Evolutionary conservation across 2,888 invertebrate species (phyloP), one percentile per base, ranked within the genome.

Genomic region (Drosophila monieri): DNA sequence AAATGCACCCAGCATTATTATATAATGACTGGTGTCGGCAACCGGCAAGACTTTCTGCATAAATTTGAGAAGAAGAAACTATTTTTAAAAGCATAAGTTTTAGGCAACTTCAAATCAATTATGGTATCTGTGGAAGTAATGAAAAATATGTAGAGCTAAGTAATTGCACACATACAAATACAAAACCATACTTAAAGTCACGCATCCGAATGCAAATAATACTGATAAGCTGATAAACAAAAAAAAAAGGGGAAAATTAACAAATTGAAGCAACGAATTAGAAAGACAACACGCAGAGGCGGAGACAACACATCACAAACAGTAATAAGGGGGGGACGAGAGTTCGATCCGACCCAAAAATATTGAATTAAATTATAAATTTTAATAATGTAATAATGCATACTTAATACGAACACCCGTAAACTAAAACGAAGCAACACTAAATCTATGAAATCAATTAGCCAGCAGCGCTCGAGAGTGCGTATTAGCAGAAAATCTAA

Each of bases 21-120:
- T 84, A 85, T 81, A 86, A 79, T 81, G 85, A 23, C 73, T 61
- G 35, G 57, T 49, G 52, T 32, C 66, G 72, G 52, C 61, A 37
- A 72, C 65, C 68, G 79, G 73, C 77, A 78, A 77, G 83, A 85
- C 85, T 81, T 85, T 80, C 71, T 64, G 76, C 73, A 65, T 53
- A 43, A 49, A 62, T 65, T 57, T 46, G 46, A 61, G 60, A 56
- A 55, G 30, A 39, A 64, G 30, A 39, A 65, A 49, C 76, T 76
- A 66, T 81, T 81, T 77, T 76, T 76, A 72, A 65, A 74, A 71
- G 55, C 56, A 37, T 64, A 83, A 77, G 60, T 68, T 81, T 81
- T 77, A 77, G 78, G 70, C 65, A 72, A 80, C 78, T 76, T 77
- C 57, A 77, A 78, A 80, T 78, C 81, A 81, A 85, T 79, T 84